Base-by-base conservation (phyloP, 1,140 invertebrate species). In the Euwallacea similis region DNA sequence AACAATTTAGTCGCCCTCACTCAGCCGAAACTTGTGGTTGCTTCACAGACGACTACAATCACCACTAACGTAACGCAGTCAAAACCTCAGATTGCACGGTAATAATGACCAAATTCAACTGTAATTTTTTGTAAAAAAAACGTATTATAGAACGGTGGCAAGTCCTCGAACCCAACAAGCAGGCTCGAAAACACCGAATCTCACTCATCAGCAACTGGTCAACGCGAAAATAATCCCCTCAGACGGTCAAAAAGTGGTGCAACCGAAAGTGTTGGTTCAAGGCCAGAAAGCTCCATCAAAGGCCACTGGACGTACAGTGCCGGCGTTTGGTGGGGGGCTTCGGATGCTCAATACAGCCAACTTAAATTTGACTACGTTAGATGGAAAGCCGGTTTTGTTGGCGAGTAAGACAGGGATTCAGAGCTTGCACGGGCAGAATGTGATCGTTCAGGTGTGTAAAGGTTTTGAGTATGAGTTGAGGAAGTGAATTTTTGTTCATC, bases 381-480 rank as follows among this genome's bases (percentile, higher is more conserved):
- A 85, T 15, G 89, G 89, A 0, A 90, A 90, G 75, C 88, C 87
- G 4, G 84, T 89, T 9, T 82, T 89, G 8, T 77, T 89, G 7
- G 86, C 88, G 0, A 87, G 86, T 67, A 85, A 73, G 84, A 83
- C 74, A 82, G 87, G 75, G 75, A 84, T 47, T 64, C 79, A 80
- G 44, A 79, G 75, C 77, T 70, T 80, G 44, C 83, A 84, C 64
- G 78, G 76, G 10, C 79, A 81, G 55, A 81, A 81, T 66, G 78
- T 81, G 10, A 79, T 80, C 42, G 73, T 81, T 43, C 80, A 82
- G 67, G 69, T 64, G 33, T 58, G 67, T 33, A 33, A 4, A 33
- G 21, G 21, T 33, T 33, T 33, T 33, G 21, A 2, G 1, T 33
- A 1, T 4, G 21, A 33, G 4, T 33, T 33, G 1, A 33, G 21